Base-by-base conservation (phyloP, 2,888 invertebrate species). In the Thymelicus acteon region DNA sequence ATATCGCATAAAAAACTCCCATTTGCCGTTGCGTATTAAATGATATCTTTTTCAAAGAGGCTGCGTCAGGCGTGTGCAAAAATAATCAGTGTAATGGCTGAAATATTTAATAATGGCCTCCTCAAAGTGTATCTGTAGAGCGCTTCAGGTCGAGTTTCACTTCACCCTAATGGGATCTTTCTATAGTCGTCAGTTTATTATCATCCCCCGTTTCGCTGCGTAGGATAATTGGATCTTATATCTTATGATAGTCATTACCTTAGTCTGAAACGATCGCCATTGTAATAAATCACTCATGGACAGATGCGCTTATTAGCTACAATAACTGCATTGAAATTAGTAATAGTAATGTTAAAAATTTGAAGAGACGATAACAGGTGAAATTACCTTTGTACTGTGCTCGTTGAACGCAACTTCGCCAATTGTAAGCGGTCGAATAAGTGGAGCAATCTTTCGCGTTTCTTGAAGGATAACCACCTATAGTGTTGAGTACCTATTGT, bases 21-120 rank as follows among this genome's bases (percentile, higher is more conserved):
- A 31, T 57, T 57, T 15, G 2, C 52, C 37, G n/a, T 58, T 37
- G 8, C 60, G 39, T 60, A 24, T 54, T 54, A 15, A 60, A 40
- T 10, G 60, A 6, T 58, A 60, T 60, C 60, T 60, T 10, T 31
- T 31, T 40, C 40, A 39, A 60, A 60, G 40, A 10, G 15, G 15
- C 40, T 60, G 8, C 37, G 49, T 49, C 49, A 52, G 47, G n/a
- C 31, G 54, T 39, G 52, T 54, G 64, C 49, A 49, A 63, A 49
- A 63, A 63, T 63, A 63, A 64, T 64, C 64, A 64, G 64, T 40
- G 52, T 64, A 54, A 64, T 54, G 40, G 52, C 52, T 54, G 54
- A 64, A 64, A 64, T 64, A 54, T 64, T 64, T 64, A 64, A 64
- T 64, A 64, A 64, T 64, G 64, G 64, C 40, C 64, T 39, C 40